Base-by-base conservation (phyloP, 2,888 invertebrate genomes). In the Phyto melanocephala region DNA sequence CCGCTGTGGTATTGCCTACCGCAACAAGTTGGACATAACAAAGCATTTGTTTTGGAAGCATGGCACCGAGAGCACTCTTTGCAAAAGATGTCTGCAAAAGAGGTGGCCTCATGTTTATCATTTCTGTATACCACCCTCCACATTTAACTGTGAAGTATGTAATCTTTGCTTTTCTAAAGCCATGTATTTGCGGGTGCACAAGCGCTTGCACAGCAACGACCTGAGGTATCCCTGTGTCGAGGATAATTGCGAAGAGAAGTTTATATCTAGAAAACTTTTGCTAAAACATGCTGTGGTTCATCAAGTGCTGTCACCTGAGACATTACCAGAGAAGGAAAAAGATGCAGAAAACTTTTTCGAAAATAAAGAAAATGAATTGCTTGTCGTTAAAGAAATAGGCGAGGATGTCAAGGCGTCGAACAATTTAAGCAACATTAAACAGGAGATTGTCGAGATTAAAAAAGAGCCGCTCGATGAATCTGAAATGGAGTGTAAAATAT, bases 31-130 rank as follows among this genome's bases (percentile, higher is more conserved):
- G 71, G 96, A 97, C 88, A 97, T 97, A 79, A 96, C 96, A 15
- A 96, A 96, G 88, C 97, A 97, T 92, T 92, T 97, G 74, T 97
- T 96, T 90, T 97, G 97, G 97, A 97, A 97, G 90, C 97, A 97
- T 90, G 97, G 97, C 22, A 97, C 97, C 1, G 96, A 97, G 88
- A 96, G 96, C 91, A 95, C 96, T 2, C 91, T 95, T 40, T 97
- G 97, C 89, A 96, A 96, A 90, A 94, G 93, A 87, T 97, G 97
- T 90, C 91, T 96, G 67, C 96, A 97, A 88, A 97, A 97, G 88
- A 96, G 96, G 87, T 97, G 97, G 97, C 96, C 96, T 0, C 96
- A 97, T 90, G 95, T 97, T 6, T 97, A 97, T 92, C 97, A 97
- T 89, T 97, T 97, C 88, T 97, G 97, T 89, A 94, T 95, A 84